A percentile compares a stretch with the other conserved stretches of the same genome.
Conservation (phyloP, 2,888 invertebrate genomes). For the Heteromyza rotundicornis region DNA sequence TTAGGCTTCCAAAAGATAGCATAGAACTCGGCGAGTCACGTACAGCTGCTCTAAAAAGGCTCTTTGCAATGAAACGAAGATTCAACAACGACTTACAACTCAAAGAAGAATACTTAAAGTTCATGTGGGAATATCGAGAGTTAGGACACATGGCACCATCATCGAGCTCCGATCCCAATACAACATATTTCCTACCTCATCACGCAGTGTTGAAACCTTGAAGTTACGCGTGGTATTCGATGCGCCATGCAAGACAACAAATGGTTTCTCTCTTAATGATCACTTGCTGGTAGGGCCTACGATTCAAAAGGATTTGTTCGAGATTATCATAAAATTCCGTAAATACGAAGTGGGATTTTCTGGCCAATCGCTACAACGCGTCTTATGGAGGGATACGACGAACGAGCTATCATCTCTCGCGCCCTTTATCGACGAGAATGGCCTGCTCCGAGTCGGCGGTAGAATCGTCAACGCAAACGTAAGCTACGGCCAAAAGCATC, state of each 20-base stretch:
- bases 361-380: slow-evolving; percentile 16
- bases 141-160: slow-evolving; percentile 27
- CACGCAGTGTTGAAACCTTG: slow-evolving; percentile 25
- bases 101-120: slow-evolving; percentile 16
- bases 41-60: not conserved
- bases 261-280: slow-evolving; percentile 25
- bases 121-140: slow-evolving; percentile 19
- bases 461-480: slow-evolving; percentile 10
- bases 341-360: not conserved
- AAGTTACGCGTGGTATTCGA: slow-evolving; percentile 27
- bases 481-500: slow-evolving; percentile 11
- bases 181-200: slow-evolving; percentile 23
- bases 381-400: slow-evolving; percentile 21
- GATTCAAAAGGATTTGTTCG: slow-evolving; percentile 24
- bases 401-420: slow-evolving; percentile 2
- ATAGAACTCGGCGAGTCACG: slow-evolving; percentile 18
- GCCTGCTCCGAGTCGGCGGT: slow-evolving; percentile 8
- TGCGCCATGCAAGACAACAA: slow-evolving; percentile 22
- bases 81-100: slow-evolving; percentile 10
- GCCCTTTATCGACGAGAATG: slow-evolving; percentile 14
- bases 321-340: slow-evolving; percentile 20
- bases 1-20: slow-evolving; percentile 11
- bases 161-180: too few species aligned
- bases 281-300: slow-evolving; percentile 22
- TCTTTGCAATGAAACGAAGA: slow-evolving; percentile 17